These are phyloP conservation scores for Anniella stebbinsi DNA, from an alignment of 2,797 vertebrate genomes.

Conservation along the genomic window DNA sequence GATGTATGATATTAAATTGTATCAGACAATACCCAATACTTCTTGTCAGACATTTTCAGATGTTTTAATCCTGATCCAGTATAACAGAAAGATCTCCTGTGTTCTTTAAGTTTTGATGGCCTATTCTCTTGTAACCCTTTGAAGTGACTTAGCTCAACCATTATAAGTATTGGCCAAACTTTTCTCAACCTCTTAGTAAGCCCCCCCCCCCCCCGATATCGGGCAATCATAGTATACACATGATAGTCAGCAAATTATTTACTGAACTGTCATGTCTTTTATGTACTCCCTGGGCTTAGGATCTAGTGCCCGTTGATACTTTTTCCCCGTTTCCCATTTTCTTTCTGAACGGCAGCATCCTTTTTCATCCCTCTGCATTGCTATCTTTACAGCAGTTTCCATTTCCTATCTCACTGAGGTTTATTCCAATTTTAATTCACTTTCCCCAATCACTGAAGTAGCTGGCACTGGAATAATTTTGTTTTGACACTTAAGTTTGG, in stretches of 20 bases:
- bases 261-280: neutral
- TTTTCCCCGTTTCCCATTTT: neutral
- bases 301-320: neutral
- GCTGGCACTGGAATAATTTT: neutral
- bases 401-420: neutral
- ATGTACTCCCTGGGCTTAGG: neutral
- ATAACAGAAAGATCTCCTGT: neutral
- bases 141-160: neutral
- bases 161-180: neutral
- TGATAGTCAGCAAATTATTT: neutral
- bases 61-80: neutral
- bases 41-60: neutral
- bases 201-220: too few relatives aligned
- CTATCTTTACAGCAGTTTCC: neutral
- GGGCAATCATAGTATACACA: neutral
- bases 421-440: conserved; percentile 5
- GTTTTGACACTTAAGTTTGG: neutral
- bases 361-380: neutral
- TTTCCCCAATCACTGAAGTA: neutral
- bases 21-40: neutral
- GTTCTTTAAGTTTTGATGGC: neutral
- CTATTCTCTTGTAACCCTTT: neutral
- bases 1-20: neutral
- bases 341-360: neutral
- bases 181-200: neutral